Evolutionary conservation across 2,797 vertebrate species (phyloP).

Genomic region (Manis pentadactyla): DNA sequence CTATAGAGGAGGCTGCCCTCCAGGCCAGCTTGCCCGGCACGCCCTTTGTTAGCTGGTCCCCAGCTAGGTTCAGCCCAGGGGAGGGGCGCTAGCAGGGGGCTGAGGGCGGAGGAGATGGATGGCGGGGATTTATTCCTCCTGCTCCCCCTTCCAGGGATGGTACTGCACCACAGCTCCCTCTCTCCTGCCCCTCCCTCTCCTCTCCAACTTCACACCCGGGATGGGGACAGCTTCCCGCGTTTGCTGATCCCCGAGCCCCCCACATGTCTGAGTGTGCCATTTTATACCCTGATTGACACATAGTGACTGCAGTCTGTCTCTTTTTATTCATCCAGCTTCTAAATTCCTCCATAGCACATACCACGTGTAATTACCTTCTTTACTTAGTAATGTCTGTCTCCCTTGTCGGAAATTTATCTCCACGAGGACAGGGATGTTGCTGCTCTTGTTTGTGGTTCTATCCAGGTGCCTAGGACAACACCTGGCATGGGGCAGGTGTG

Average conservation of each 20-base stretch:
- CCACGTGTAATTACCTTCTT: neutral
- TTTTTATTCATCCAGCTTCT: neutral
- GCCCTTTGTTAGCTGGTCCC: neutral
- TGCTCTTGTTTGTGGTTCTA: neutral
- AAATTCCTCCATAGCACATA: neutral
- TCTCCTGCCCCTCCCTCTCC: neutral
- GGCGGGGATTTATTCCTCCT: neutral
- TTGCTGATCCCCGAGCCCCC: neutral
- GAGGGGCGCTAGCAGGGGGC: neutral
- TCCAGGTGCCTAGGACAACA: neutral
- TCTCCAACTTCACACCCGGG: neutral
- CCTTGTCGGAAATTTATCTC: neutral
- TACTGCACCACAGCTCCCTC: too few relatives aligned
- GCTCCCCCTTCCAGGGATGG: neutral
- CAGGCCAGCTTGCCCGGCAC: neutral
- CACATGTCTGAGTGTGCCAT: rapidly evolving
- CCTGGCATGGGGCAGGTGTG: neutral
- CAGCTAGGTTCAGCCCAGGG: neutral
- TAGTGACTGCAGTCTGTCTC: neutral
- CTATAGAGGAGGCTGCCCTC: neutral
- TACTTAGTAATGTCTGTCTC: neutral
- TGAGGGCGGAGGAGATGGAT: neutral
- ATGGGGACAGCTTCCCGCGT: neutral
- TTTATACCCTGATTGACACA: neutral
- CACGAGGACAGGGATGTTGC: neutral